A percentile compares a stretch with the other conserved stretches of the same genome.
phyloP scores from a whole-genome alignment of 2,888 invertebrate species.

The Pegoplata infirma region DNA sequence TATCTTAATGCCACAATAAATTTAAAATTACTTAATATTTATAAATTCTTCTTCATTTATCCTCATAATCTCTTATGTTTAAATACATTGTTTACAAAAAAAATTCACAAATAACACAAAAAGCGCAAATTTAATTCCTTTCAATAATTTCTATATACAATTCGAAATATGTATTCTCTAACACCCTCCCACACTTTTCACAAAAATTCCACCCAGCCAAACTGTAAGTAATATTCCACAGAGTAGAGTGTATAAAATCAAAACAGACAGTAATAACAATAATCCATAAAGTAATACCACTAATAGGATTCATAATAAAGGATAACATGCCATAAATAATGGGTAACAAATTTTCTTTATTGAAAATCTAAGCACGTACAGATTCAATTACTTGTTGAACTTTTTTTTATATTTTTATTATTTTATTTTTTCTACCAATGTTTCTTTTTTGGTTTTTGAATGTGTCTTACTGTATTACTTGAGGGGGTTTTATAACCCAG shows the following conservation, averaged over 20 bases:
- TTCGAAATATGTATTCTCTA: too few relatives aligned
- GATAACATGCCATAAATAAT: constrained; percentile 67
- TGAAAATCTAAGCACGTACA: constrained; percentile 71
- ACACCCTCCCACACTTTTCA: too few relatives aligned
- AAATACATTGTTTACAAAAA: constrained; percentile 29
- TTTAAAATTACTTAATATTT: too few relatives aligned
- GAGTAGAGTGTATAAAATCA: constrained; percentile 8
- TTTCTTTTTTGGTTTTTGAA: too few relatives aligned
- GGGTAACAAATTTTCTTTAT: constrained; percentile 64
- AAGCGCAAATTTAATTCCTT: constrained; percentile 42
- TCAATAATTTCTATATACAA: constrained; percentile 41
- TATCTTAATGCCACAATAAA: too few relatives aligned
- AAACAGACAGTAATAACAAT: constrained; percentile 62
- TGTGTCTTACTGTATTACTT: not conserved
- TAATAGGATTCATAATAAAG: constrained; percentile 68
- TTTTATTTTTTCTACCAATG: not conserved
- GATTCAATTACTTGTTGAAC: constrained; percentile 74
- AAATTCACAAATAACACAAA: constrained; percentile 19
- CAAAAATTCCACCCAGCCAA: not conserved
- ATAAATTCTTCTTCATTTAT: too few relatives aligned
- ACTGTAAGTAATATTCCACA: not conserved
- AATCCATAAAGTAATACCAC: constrained; percentile 66
- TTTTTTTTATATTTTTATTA: constrained; percentile 50
- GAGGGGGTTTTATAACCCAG: too few relatives aligned
- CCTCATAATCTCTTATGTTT: constrained; percentile 41